Evolutionary conservation across 2,888 invertebrate species (phyloP), one percentile per base, ranked within the genome.

Genomic region (Stenolophus ochropezus): DNA sequence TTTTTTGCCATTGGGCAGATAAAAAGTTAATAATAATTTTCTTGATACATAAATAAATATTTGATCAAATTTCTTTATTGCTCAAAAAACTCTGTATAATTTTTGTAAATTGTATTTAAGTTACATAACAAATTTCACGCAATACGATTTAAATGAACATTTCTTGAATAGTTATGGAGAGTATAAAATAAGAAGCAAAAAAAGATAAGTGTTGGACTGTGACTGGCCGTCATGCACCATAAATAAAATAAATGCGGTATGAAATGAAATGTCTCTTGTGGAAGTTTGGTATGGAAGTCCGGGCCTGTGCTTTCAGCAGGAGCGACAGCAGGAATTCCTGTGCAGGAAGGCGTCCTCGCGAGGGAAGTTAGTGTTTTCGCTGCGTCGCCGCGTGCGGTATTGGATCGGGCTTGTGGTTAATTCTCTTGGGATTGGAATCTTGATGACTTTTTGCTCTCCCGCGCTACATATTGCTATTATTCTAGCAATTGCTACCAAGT

Each of bases 281-380:
- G 11, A n/a, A 42, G 33, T 42, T 42, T 42, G 6, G 33, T 42
- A 42, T 6, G 11, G 2, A 42, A 42, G 11, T 42, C 33, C 51
- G 51, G 51, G 16, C 51, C 51, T 51, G 51, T 42, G 51, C 51
- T 51, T 51, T 14, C 51, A 61, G 25, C 61, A 25, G 61, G 61
- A 61, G 21, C 5, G 33, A 56, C 20, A 61, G 61, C n/a, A 56
- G 56, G 56, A 56, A 56, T 56, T 16, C 56, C 18, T 42, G 51
- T 51, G 23, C 11, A 61, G 61, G 23, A 23, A 11, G 11, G 51
- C 51, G 8, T 51, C 51, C 25, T 21, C 61, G 14, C 25, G 25
- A 14, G 61, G 61, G 61, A 61, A 61, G 23, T 61, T 61, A 23
- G 61, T 61, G 61, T 61, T 61, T 61, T 61, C 61, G 61, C 61